Conservation (phyloP, 2,888 invertebrate genomes). For the Syritta pipiens region DNA sequence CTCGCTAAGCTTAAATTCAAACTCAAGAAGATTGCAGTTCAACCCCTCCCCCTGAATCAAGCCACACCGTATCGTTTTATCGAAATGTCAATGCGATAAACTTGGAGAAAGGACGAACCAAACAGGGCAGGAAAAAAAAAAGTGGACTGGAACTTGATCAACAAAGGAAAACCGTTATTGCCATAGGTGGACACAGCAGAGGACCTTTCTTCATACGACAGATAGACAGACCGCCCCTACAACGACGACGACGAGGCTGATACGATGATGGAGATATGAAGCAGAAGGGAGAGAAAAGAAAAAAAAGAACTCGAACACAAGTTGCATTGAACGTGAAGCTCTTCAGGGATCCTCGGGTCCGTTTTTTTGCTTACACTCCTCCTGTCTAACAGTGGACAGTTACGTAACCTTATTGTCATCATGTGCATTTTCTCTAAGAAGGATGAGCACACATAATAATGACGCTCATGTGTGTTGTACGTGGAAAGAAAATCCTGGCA, state of each 20-base stretch:
- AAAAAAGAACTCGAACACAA: conserved; percentile 26
- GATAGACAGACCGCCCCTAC: background rate
- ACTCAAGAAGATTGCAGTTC: conserved; percentile 32
- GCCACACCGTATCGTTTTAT: conserved; percentile 21
- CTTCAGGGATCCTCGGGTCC: background rate
- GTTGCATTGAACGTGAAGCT: conserved; percentile 11
- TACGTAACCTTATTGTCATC: conserved; percentile 54
- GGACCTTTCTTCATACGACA: too few species aligned
- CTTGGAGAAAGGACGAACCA: background rate
- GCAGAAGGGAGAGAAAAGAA: conserved; percentile 13
- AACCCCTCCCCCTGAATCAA: background rate
- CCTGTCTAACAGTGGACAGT: conserved; percentile 21
- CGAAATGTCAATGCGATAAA: conserved; percentile 43
- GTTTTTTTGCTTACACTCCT: conserved; percentile 1
- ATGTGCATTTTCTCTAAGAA: conserved; percentile 50
- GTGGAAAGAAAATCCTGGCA: conserved; percentile 6
- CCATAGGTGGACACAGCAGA: too few species aligned
- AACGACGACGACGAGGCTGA: too few species aligned
- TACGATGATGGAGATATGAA: conserved; percentile 44
- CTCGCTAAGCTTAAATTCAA: conserved; percentile 21
- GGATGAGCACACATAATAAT: conserved; percentile 44
- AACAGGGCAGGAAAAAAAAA: background rate
- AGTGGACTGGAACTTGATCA: conserved; percentile 12
- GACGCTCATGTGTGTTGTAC: conserved; percentile 26
- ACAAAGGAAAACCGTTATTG: conserved; percentile 37